Evolutionary conservation across 2,888 invertebrate species (phyloP).

Genomic region (Cerceris ruficornis): DNA sequence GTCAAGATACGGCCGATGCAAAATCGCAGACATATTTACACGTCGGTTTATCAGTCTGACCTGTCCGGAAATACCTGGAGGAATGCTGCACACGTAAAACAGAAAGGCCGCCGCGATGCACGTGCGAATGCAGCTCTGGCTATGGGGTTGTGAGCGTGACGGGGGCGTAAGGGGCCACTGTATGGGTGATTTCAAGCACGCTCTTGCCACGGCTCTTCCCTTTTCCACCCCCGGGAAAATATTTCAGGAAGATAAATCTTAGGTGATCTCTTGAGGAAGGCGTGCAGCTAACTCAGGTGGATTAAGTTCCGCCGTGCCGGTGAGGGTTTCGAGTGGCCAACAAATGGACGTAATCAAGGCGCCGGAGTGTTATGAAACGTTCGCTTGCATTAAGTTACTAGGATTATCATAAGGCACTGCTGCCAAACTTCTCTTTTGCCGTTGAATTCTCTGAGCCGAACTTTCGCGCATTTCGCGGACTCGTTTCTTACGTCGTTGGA

Average conservation of each 20-base stretch:
- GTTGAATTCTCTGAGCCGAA: not conserved
- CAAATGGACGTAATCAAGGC: slow-evolving; percentile 57
- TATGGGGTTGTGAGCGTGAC: not conserved
- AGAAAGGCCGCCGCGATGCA: not conserved
- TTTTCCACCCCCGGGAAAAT: slow-evolving; percentile 45
- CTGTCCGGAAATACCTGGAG: slow-evolving; percentile 33
- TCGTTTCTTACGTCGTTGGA: too few species aligned
- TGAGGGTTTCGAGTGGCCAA: slow-evolving; percentile 44
- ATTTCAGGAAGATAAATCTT: slow-evolving; percentile 64
- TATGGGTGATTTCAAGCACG: slow-evolving; percentile 15
- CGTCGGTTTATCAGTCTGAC: slow-evolving; percentile 59
- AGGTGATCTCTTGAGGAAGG: slow-evolving; percentile 52
- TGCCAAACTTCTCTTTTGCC: not conserved
- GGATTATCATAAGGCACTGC: slow-evolving; percentile 28
- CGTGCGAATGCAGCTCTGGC: slow-evolving; percentile 14
- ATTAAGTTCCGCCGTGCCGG: slow-evolving; percentile 57
- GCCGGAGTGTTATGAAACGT: slow-evolving; percentile 31
- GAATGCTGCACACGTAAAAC: slow-evolving; percentile 50
- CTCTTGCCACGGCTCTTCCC: not conserved
- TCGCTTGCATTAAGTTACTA: slow-evolving; percentile 35
- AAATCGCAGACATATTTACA: slow-evolving; percentile 63
- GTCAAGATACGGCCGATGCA: slow-evolving; percentile 41
- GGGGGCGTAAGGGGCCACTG: not conserved
- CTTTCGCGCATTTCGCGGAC: too few species aligned
- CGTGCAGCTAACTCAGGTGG: slow-evolving; percentile 57